Percentiles rank a stretch among this genome's conserved stretches.
These are phyloP conservation scores for Thereva nobilitata DNA, from an alignment of 2,888 invertebrate genomes.

Conservation along the genomic window DNA sequence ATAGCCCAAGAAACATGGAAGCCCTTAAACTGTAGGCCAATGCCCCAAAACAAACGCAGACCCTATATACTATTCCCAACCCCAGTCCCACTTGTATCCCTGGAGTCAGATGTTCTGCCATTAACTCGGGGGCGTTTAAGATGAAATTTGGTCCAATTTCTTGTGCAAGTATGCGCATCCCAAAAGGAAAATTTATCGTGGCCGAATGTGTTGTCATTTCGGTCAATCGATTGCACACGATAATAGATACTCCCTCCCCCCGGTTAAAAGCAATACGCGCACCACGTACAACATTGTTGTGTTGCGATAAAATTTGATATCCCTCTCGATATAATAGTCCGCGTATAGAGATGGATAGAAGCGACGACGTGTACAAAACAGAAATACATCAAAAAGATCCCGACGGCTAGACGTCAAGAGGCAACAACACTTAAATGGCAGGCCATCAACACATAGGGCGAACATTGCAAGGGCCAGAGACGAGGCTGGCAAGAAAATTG, in stretches of 20 bases:
- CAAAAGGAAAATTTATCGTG: slow-evolving; percentile 23
- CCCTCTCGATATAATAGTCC: slow-evolving; percentile 14
- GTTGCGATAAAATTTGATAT: slow-evolving; percentile 31
- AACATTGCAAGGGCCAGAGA: slow-evolving; percentile 6
- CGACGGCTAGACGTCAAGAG: slow-evolving; percentile 20
- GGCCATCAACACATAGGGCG: slow-evolving; percentile 23
- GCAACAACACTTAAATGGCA: slow-evolving; percentile 18
- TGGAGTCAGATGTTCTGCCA: slow-evolving; percentile 2
- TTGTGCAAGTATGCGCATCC: slow-evolving; percentile 12
- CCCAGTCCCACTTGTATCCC: not conserved
- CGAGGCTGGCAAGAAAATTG: slow-evolving; percentile 26
- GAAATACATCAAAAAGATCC: slow-evolving; percentile 25
- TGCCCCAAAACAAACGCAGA: slow-evolving; percentile 8
- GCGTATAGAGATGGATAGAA: too few species aligned
- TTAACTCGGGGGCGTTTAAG: slow-evolving; percentile 9
- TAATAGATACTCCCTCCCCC: slow-evolving; percentile 25
- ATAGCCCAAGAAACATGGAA: slow-evolving; percentile 22
- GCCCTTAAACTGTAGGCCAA: slow-evolving; percentile 8
- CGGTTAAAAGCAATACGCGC: not conserved
- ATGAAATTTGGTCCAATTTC: slow-evolving; percentile 5
- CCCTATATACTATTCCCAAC: not conserved
- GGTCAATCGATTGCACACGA: slow-evolving; percentile 32
- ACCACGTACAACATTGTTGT: not conserved
- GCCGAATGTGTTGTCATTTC: slow-evolving; percentile 28
- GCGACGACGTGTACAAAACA: slow-evolving; percentile 8